These are phyloP conservation scores for Ciconia maguari DNA, from an alignment of 2,113 vertebrate species.

Conservation along the genomic window DNA sequence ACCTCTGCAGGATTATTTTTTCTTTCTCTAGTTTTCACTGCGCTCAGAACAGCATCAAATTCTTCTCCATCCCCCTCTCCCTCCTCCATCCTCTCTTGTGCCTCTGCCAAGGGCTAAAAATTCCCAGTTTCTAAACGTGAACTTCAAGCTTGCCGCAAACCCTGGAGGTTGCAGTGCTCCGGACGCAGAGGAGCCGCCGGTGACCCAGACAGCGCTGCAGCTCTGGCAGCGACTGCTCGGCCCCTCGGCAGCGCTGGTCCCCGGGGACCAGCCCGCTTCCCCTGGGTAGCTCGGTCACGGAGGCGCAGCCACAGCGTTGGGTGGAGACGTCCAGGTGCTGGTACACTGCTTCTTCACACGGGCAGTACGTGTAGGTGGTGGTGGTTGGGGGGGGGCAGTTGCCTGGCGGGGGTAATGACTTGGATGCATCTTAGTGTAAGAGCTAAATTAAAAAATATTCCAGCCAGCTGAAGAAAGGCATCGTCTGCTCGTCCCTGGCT, in stretches of 20 bases:
- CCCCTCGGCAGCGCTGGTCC: not conserved
- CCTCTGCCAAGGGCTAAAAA: not conserved
- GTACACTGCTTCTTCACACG: not conserved
- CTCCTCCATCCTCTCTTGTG: not conserved
- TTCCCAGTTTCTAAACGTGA: not conserved
- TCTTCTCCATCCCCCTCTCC: not conserved
- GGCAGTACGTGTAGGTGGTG: rapidly evolving
- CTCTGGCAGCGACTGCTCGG: rapidly evolving
- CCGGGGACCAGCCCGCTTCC: rapidly evolving
- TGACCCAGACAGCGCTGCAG: not conserved
- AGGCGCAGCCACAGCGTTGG: rapidly evolving
- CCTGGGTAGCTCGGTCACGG: rapidly evolving
- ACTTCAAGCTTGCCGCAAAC: not conserved
- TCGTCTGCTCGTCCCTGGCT: not conserved
- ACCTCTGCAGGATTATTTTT: not conserved
- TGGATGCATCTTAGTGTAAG: not conserved
- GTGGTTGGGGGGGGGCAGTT: not conserved
- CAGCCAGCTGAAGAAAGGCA: not conserved
- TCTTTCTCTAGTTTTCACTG: not conserved
- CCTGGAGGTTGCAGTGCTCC: rapidly evolving
- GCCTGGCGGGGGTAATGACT: not conserved
- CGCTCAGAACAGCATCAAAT: not conserved
- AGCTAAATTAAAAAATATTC: not conserved
- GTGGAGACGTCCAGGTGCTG: not conserved
- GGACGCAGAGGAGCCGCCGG: rapidly evolving